These are phyloP conservation scores for Sceliomorpha sp. DNA, from an alignment of 2,888 invertebrate genomes.

Conservation along the genomic window DNA sequence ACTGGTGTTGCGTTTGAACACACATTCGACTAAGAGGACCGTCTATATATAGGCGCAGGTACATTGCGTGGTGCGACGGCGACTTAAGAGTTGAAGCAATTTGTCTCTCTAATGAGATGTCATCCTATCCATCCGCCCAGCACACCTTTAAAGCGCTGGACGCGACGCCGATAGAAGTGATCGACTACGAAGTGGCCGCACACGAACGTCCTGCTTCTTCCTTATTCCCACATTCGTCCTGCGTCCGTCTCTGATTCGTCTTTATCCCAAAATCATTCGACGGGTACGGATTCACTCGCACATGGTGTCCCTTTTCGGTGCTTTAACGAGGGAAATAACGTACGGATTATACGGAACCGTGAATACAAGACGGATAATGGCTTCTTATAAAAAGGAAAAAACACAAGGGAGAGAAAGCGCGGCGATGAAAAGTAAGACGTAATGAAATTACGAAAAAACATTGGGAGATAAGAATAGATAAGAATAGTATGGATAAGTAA, in stretches of 20 bases:
- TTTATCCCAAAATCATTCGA: conserved; percentile 39
- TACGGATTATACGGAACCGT: conserved; percentile 29
- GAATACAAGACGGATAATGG: conserved; percentile 40
- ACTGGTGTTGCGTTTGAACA: conserved; percentile 40
- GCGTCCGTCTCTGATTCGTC: conserved; percentile 40
- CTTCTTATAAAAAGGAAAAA: conserved; percentile 12
- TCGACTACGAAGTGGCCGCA: conserved; percentile 57
- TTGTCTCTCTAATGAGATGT: conserved; percentile 80
- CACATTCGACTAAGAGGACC: conserved; percentile 41
- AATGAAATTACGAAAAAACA: conserved; percentile 12
- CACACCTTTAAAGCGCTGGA: conserved; percentile 55
- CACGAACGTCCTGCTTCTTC: conserved; percentile 38
- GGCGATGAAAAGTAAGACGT: conserved; percentile 21
- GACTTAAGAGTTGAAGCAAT: conserved; percentile 77
- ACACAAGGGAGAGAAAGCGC: background rate
- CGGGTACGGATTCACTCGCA: conserved; percentile 25
- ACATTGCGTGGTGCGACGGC: conserved; percentile 46
- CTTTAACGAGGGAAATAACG: conserved; percentile 39
- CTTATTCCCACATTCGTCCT: conserved; percentile 53
- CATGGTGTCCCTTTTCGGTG: conserved; percentile 31
- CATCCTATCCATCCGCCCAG: conserved; percentile 73
- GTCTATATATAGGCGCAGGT: conserved; percentile 64
- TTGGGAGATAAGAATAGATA: too few relatives aligned
- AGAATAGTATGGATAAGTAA: too few relatives aligned
- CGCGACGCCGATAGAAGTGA: conserved; percentile 44